These are phyloP conservation scores for Salminus brasiliensis DNA, from an alignment of 2,113 vertebrate species.

Conservation along the genomic window DNA sequence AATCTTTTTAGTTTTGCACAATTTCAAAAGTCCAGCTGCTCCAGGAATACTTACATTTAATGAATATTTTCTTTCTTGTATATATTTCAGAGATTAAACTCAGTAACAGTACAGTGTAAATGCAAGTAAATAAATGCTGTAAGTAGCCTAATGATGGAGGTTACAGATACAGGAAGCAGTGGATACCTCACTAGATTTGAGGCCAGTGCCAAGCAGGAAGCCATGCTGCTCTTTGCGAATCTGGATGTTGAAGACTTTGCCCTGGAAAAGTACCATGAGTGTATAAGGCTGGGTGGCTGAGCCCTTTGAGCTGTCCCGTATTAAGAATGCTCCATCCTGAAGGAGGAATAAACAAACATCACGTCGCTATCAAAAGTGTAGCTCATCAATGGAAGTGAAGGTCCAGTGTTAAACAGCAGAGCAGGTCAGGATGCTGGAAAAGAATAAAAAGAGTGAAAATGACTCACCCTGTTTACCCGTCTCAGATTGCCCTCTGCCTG, in stretches of 20 bases:
- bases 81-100: too few species aligned
- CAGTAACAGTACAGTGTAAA: too few species aligned
- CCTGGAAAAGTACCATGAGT: constrained; percentile 91
- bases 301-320: constrained; percentile 90
- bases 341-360: constrained; percentile 29
- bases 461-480: constrained; percentile 82
- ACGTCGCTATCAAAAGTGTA: not conserved
- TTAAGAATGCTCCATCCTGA: constrained; percentile 92
- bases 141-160: not conserved
- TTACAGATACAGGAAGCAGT: not conserved
- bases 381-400: not conserved
- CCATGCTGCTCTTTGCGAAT: constrained; percentile 82
- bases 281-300: constrained; percentile 84
- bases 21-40: too few species aligned
- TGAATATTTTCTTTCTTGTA: too few species aligned
- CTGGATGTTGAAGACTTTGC: constrained; percentile 96
- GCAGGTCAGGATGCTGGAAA: not conserved
- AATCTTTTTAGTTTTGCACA: too few species aligned
- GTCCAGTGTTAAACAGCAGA: not conserved
- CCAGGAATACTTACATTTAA: too few species aligned
- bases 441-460: not conserved
- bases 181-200: constrained; percentile 88
- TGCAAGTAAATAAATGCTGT: not conserved
- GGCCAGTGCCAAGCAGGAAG: constrained; percentile 87
- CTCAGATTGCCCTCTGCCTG: constrained; percentile 87